These are phyloP conservation scores for Drosophila nasuta DNA, from an alignment of 1,140 invertebrate species.

Conservation along the genomic window DNA sequence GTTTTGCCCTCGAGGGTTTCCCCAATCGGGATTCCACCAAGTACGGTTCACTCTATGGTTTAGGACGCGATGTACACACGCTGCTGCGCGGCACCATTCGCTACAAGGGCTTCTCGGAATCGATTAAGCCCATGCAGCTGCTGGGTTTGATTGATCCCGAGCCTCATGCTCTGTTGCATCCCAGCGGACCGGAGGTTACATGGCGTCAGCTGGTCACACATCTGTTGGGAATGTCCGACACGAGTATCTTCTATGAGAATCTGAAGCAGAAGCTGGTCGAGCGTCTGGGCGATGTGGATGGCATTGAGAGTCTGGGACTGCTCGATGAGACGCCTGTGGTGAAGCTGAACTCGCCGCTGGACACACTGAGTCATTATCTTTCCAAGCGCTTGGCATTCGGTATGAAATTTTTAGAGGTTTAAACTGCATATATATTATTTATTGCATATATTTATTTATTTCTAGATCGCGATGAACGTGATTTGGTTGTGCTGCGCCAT, in stretches of 20 bases:
- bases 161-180: slow-evolving; percentile 94
- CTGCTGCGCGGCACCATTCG: slow-evolving; percentile 96
- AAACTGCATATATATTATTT: not conserved
- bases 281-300: slow-evolving; percentile 89
- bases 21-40: slow-evolving; percentile 97
- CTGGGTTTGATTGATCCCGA: slow-evolving; percentile 95
- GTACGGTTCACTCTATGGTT: slow-evolving; percentile 95
- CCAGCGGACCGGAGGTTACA: slow-evolving; percentile 97
- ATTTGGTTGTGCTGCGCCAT: slow-evolving; percentile 97
- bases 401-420: slow-evolving; percentile 79
- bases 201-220: slow-evolving; percentile 97
- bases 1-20: slow-evolving; percentile 97
- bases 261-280: slow-evolving; percentile 93
- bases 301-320: slow-evolving; percentile 94
- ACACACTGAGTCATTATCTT: slow-evolving; percentile 96
- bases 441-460: not conserved
- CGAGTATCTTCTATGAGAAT: slow-evolving; percentile 97
- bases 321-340: slow-evolving; percentile 93
- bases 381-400: slow-evolving; percentile 93
- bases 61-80: slow-evolving; percentile 92
- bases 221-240: slow-evolving; percentile 92
- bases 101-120: slow-evolving; percentile 95
- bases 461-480: slow-evolving; percentile 91
- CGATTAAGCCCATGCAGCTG: slow-evolving; percentile 93
- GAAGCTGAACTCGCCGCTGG: slow-evolving; percentile 94